Base-by-base conservation (phyloP, 2,113 vertebrate species). In the Suncus etruscus region DNA sequence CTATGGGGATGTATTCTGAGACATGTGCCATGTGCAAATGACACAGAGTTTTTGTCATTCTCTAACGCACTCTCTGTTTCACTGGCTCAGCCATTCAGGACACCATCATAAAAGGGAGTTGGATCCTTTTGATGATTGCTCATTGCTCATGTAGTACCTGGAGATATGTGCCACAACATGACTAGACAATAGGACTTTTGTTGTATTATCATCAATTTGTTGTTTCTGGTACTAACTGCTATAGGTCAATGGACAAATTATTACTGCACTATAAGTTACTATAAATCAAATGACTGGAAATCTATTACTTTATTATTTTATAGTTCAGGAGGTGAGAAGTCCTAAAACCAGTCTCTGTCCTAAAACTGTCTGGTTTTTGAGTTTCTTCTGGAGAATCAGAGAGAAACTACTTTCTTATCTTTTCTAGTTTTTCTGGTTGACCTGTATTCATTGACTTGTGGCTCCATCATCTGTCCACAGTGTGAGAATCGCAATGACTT, bases 281-380 rank as follows among this genome's bases (percentile, higher is more conserved):
- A 77, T n/a, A 86, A 86, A 80, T 45, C 31, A 14, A 89, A 50
- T 65, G 29, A 65, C 10, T 83, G 31, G 72, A 66, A 85, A 88
- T 61, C 68, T 3, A 72, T 14, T 72, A 12, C 31, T 27, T 0
- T 45, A 83, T 80, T 63, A 27, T 58, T 24, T 61, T 83, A 70
- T 6, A 70, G 31, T 31, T 66, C 22, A 29, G 12, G 3, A 50
- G 11, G 15, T 45, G 32, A 6, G 8, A 54, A 31, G 24, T 32
- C 58, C 54, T 81, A 73, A 24, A 92, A 24, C 27, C 18, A 51
- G 20, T 6, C 54, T 58, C 54, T 16, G 54, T 14, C 54, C 14
- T 20, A 61, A 61, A 61, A 29, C 4, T 61, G 2, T 54, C 3
- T 24, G 54, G 29, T 0, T 11, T 25, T n/a, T 76, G 20, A 7